Base-by-base conservation (phyloP, 2,797 vertebrate genomes). In the Myotis pilosus region DNA sequence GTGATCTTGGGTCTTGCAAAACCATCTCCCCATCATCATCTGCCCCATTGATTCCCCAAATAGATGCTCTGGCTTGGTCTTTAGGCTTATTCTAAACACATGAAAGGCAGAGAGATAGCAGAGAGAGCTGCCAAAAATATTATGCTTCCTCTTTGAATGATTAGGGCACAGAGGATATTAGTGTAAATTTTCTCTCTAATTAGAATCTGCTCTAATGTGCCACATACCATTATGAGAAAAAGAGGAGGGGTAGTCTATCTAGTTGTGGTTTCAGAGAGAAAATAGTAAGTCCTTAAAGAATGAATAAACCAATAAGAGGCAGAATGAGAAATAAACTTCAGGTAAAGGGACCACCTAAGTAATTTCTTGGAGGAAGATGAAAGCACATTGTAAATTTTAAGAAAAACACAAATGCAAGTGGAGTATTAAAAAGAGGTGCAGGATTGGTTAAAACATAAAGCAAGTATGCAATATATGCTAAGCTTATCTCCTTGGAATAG, bases 101-200 rank as follows among this genome's bases (percentile, higher is more conserved):
- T 36, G 51, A 72, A 90, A 95, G 55, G 33, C 57, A 83, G 87
- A 95, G 57, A 62, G 92, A 93, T 23, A 88, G 15, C n/a, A 72
- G 13, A 74, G 33, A 87, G 68, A 30, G 28, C 28, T 71, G 25
- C 68, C 57, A 84, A 92, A 71, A 66, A 74, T 44, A n/a, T 38
- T 38, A 10, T 41, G 38, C 41, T 74, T 47, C 41, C 60, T 89
- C 44, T 87, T 79, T 80, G 89, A 83, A 78, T 49, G 60, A 86
- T 88, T 79, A 83, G 71, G 55, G 22, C 30, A 28, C 53, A 91
- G 72, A 89, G 51, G 72, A 64, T 91, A 53, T 81, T 74, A 69
- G 57, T 25, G 74, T 36, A 76, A 74, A 80, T 75, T 89, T 82
- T 53, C 23, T 91, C 57, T 51, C 66, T 85, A 57, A 60, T 75